Percentiles rank a stretch among this genome's conserved stretches.
phyloP scores from a whole-genome alignment of 2,888 invertebrate species.

The Cerastis rubricosa region DNA sequence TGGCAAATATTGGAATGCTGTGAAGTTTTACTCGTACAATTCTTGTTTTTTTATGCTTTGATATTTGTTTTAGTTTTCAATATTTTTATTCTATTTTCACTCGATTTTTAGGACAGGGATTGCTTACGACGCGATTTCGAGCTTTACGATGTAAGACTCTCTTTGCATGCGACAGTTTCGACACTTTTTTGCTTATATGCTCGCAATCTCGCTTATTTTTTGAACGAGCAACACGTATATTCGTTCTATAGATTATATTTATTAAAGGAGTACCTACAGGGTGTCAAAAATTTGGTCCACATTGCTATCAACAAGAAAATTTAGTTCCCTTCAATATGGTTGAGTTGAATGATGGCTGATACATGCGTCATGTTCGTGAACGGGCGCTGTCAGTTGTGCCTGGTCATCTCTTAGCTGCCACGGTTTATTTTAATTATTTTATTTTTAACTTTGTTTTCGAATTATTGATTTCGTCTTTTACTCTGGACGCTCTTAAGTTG shows the following conservation, averaged over 20 bases:
- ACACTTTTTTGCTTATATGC: neutral
- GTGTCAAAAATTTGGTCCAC: neutral
- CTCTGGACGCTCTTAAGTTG: too few relatives aligned
- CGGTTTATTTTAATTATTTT: too few relatives aligned
- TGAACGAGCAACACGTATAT: neutral
- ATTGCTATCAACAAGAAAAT: neutral
- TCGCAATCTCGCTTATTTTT: neutral
- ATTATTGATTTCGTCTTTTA: too few relatives aligned
- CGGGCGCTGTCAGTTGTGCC: too few relatives aligned
- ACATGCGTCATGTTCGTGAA: too few relatives aligned
- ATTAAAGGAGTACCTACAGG: neutral
- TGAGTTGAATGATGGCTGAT: too few relatives aligned
- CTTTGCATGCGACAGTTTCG: neutral
- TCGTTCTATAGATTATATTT: neutral
- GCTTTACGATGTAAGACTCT: neutral
- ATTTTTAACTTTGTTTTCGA: too few relatives aligned
- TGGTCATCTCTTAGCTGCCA: too few relatives aligned
- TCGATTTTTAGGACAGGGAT: neutral
- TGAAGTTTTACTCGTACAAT: neutral
- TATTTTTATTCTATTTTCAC: neutral
- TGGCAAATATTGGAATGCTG: conserved; percentile 5
- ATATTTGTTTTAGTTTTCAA: neutral
- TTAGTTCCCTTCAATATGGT: too few relatives aligned
- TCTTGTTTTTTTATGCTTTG: neutral
- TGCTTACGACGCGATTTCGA: neutral